These are phyloP conservation scores for Scolopax mira DNA, from an alignment of 2,113 vertebrate species.

Conservation along the genomic window DNA sequence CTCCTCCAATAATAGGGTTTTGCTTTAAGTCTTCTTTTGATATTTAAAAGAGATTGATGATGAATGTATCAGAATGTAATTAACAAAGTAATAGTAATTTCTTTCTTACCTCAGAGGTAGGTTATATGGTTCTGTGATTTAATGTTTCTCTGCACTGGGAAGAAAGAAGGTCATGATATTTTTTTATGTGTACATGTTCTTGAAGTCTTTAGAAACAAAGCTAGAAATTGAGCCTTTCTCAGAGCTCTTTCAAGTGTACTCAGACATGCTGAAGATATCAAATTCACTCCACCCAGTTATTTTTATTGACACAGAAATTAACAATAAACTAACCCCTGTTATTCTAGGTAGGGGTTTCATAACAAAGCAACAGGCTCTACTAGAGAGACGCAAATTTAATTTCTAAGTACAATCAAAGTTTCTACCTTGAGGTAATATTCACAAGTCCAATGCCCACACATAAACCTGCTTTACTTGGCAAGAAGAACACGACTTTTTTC, in stretches of 20 bases:
- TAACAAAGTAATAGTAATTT: neutral
- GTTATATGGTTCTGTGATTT: neutral
- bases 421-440: neutral
- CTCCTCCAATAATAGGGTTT: neutral
- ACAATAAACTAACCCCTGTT: neutral
- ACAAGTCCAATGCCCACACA: neutral
- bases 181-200: neutral
- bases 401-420: neutral
- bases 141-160: neutral
- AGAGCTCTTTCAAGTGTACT: neutral
- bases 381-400: neutral
- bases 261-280: neutral
- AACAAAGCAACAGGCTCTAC: neutral
- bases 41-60: neutral
- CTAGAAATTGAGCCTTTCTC: neutral
- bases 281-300: neutral
- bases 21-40: neutral
- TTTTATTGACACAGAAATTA: neutral
- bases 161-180: neutral
- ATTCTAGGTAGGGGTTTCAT: neutral
- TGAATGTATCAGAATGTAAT: neutral
- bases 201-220: neutral
- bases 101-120: neutral
- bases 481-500: neutral
- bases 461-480: neutral